A percentile compares a stretch with the other conserved stretches of the same genome.
Conservation (phyloP, 2,888 invertebrate genomes). For the Parelbella ahira region DNA sequence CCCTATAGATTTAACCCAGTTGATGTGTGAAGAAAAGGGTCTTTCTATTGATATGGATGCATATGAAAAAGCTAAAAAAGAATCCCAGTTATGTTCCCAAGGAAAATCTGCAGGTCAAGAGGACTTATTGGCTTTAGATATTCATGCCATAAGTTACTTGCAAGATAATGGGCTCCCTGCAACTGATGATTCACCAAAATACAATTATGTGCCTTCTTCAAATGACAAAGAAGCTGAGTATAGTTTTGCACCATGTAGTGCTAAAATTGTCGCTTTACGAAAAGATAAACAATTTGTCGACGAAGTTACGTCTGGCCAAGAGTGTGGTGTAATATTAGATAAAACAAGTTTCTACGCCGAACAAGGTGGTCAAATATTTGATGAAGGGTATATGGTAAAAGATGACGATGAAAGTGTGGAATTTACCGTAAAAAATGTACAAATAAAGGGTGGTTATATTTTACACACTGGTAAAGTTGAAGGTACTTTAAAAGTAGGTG, state of each 20-base stretch:
- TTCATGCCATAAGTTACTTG: constrained; percentile 96
- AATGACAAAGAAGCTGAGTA: constrained; percentile 86
- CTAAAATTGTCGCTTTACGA: constrained; percentile 90
- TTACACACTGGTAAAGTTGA: constrained; percentile 95
- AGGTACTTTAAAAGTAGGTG: constrained; percentile 91
- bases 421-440: constrained; percentile 95
- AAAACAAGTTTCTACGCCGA: constrained; percentile 98
- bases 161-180: constrained; percentile 87
- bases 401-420: constrained; percentile 91
- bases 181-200: constrained; percentile 96
- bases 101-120: constrained; percentile 90
- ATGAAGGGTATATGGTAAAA: constrained; percentile 95
- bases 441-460: constrained; percentile 97
- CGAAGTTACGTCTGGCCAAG: constrained; percentile 89
- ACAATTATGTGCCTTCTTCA: constrained; percentile 87
- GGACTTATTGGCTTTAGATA: constrained; percentile 93
- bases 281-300: constrained; percentile 91
- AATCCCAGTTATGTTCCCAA: constrained; percentile 93
- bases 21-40: constrained; percentile 98
- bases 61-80: constrained; percentile 96
- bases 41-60: constrained; percentile 91
- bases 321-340: constrained; percentile 95
- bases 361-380: constrained; percentile 99
- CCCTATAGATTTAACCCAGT: constrained; percentile 96
- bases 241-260: constrained; percentile 85